A percentile compares a stretch with the other conserved stretches of the same genome.
phyloP scores from a whole-genome alignment of 2,113 vertebrate species.

The Centropus unirufus region DNA sequence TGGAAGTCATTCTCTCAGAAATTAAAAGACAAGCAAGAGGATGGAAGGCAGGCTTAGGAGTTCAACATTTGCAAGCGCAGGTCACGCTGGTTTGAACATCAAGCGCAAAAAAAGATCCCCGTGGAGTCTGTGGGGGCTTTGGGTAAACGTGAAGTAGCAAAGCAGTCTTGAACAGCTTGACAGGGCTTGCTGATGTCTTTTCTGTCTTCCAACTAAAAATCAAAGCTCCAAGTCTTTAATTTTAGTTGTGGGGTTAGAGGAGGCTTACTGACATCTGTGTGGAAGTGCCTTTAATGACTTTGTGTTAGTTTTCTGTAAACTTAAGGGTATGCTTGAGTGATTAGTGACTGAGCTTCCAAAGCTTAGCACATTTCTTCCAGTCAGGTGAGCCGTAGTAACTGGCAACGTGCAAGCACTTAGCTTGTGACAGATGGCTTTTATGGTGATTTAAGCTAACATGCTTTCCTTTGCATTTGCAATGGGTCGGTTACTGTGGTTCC shows the following conservation, averaged over 20 bases:
- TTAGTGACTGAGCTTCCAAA: not conserved
- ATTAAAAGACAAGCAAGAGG: not conserved
- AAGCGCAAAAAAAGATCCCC: not conserved
- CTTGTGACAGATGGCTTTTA: constrained; percentile 44
- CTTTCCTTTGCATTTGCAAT: constrained; percentile 24
- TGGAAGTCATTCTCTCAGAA: not conserved
- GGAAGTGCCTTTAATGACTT: not conserved
- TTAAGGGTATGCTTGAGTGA: not conserved
- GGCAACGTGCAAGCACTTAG: not conserved
- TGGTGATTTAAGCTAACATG: not conserved
- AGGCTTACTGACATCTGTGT: not conserved
- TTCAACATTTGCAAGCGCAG: not conserved
- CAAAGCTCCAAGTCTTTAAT: not conserved
- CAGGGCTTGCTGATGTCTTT: not conserved
- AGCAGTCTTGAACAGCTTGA: not conserved
- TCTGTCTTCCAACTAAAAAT: not conserved
- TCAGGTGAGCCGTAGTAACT: constrained; percentile 27
- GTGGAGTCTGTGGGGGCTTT: not conserved
- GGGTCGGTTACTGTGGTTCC: not conserved
- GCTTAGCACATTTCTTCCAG: not conserved
- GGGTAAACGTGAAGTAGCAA: not conserved
- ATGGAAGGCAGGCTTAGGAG: not conserved
- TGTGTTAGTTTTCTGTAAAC: not conserved
- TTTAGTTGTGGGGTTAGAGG: not conserved
- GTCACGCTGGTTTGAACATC: not conserved